phyloP scores from a whole-genome alignment of 2,888 invertebrate genomes.

The Diadromus collaris region DNA sequence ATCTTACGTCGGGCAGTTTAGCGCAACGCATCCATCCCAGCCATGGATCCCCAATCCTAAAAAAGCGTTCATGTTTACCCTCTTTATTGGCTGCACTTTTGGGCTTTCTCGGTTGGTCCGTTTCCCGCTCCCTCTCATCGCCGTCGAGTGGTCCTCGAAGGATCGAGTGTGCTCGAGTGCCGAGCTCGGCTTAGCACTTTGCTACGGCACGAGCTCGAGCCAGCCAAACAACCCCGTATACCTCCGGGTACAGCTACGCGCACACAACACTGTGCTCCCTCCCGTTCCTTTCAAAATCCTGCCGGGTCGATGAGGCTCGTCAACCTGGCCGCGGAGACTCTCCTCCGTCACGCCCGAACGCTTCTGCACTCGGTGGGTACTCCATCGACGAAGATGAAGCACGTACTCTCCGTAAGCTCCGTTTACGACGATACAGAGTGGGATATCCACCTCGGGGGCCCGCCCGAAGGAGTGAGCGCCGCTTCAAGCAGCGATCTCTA shows the following conservation, averaged over 20 bases:
- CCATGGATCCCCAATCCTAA: background rate
- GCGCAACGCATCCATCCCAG: no score
- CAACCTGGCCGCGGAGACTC: conserved; percentile 34
- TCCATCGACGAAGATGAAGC: conserved; percentile 29
- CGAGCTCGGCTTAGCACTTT: conserved; percentile 46
- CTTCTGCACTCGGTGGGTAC: conserved; percentile 32
- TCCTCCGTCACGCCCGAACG: conserved; percentile 37
- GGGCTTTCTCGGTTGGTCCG: conserved; percentile 16
- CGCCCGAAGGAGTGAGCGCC: conserved; percentile 10
- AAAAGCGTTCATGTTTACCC: conserved; percentile 11
- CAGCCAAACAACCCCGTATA: conserved; percentile 28
- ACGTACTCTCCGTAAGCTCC: conserved; percentile 11
- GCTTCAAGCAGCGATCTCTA: conserved; percentile 52
- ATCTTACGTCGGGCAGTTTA: background rate
- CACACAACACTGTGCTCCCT: background rate
- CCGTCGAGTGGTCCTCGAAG: conserved; percentile 53
- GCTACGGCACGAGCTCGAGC: conserved; percentile 44
- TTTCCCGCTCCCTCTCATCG: conserved; percentile 33
- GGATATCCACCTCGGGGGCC: background rate
- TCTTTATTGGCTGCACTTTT: conserved; percentile 29
- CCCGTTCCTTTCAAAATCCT: conserved; percentile 14
- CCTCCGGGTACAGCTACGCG: conserved; percentile 17
- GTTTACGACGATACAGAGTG: conserved; percentile 22
- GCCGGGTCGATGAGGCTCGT: conserved; percentile 45
- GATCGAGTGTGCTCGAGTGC: conserved; percentile 54